Conservation (phyloP, 2,888 invertebrate genomes). For the Ethmia dodecea region DNA sequence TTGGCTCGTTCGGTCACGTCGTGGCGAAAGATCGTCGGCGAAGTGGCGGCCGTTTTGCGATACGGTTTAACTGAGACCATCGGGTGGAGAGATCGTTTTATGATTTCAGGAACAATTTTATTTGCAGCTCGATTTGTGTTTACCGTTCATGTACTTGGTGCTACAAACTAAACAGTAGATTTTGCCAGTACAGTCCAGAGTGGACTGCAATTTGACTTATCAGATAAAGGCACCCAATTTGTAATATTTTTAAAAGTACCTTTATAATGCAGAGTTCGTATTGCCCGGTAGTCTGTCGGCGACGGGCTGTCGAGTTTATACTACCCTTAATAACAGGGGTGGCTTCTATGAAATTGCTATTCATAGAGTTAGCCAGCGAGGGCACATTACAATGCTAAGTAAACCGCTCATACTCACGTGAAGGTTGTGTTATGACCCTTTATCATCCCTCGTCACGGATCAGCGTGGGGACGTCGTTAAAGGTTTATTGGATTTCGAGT, state of each 20-base stretch:
- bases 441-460: constrained; percentile 49
- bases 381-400: constrained; percentile 50
- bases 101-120: constrained; percentile 52
- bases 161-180: neutral
- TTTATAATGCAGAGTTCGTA: constrained; percentile 44
- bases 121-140: constrained; percentile 22
- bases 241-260: no score
- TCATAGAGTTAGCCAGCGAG: constrained; percentile 48
- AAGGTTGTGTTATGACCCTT: constrained; percentile 50
- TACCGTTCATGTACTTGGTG: neutral
- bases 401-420: constrained; percentile 52
- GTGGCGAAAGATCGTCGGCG: constrained; percentile 53
- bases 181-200: neutral
- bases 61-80: constrained; percentile 56
- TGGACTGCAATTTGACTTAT: constrained; percentile 29
- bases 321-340: constrained; percentile 58
- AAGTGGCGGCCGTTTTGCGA: constrained; percentile 49
- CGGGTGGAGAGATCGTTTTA: constrained; percentile 59
- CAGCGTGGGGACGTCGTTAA: constrained; percentile 35
- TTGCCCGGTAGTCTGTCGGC: constrained; percentile 41
- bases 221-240: no score
- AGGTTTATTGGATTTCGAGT: constrained; percentile 11
- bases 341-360: constrained; percentile 57
- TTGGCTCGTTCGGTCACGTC: constrained; percentile 64
- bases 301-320: constrained; percentile 51